Evolutionary conservation across 2,888 invertebrate species (phyloP), one percentile per base, ranked within the genome.

Genomic region (Polymixis flavicincta): DNA sequence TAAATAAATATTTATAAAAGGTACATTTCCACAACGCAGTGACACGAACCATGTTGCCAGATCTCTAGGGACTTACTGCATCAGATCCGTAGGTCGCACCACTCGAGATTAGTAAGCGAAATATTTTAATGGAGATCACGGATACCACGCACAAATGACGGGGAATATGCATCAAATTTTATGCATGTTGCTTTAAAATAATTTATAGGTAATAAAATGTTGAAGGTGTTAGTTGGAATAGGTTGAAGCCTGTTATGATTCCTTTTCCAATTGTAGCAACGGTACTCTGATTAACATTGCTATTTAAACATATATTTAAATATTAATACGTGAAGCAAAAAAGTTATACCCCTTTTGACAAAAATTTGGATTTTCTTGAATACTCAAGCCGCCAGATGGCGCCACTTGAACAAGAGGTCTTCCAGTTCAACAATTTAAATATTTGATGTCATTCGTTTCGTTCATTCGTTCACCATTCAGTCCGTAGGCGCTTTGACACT

Each of bases 81-180:
- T 83, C 80, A 78, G 81, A 89, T 87, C 84, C 74, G 85, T 86
- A 84, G 89, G 87, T 85, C 85, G 81, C 72, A 84, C 84, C 88
- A 85, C 90, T 80, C 82, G 90, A 91, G 89, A 90, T 89, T 89
- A 88, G 84, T 78, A 82, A 85, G 86, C 82, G 87, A 90, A 89
- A 91, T 89, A 88, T 91, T 90, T 90, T 91, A 90, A 92, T 91
- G 89, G 88, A 89, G 54, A 79, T 76, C 74, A 25, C 32, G 59
- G 32, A 73, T 68, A 13, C 55, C 71, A 69, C 63, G n/a, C 68
- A 71, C 42, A 60, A 60, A 71, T 69, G 55, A 78, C 76, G 60
- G 48, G 32, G 14, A 74, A 76, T 59, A 70, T 75, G 42, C 60
- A 22, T 13, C 32, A 60, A 55, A 54, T 73, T 76, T 74, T 50